Percentiles rank a stretch among this genome's conserved stretches.
Evolutionary conservation across 2,888 invertebrate species (phyloP).

Genomic region (Agrilus biguttatus): DNA sequence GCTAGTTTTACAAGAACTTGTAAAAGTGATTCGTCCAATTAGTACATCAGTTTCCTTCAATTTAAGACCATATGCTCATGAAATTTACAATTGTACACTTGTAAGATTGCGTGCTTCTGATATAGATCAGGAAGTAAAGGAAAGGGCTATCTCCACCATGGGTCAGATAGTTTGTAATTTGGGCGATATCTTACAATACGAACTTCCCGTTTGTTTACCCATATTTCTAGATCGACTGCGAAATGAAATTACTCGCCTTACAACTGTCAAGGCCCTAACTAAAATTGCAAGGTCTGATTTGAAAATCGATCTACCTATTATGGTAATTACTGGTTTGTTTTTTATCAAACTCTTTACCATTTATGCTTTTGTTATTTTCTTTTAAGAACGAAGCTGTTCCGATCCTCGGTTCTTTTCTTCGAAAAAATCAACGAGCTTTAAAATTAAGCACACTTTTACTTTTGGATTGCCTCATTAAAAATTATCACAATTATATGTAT

Average conservation of each 20-base stretch:
- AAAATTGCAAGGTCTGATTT: constrained; percentile 86
- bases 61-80: constrained; percentile 61
- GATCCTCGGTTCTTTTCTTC: constrained; percentile 81
- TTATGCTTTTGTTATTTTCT: constrained; percentile 12
- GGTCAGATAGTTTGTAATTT: constrained; percentile 88
- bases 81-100: constrained; percentile 74
- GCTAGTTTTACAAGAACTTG: constrained; percentile 81
- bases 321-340: constrained; percentile 36
- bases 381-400: constrained; percentile 74
- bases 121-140: constrained; percentile 98
- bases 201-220: constrained; percentile 76
- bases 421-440: constrained; percentile 92
- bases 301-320: constrained; percentile 70
- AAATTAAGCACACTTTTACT: constrained; percentile 82
- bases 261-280: constrained; percentile 90
- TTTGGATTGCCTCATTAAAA: constrained; percentile 78
- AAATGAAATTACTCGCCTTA: constrained; percentile 93
- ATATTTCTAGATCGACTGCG: constrained; percentile 88
- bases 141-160: constrained; percentile 93
- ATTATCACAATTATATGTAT: constrained; percentile 53
- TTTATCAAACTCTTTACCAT: neutral
- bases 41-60: constrained; percentile 51
- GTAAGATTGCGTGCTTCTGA: constrained; percentile 83
- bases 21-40: constrained; percentile 82
- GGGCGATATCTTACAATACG: constrained; percentile 69